These are phyloP conservation scores for Mactromeris polynyma DNA, from an alignment of 2,888 invertebrate species.

Conservation along the genomic window DNA sequence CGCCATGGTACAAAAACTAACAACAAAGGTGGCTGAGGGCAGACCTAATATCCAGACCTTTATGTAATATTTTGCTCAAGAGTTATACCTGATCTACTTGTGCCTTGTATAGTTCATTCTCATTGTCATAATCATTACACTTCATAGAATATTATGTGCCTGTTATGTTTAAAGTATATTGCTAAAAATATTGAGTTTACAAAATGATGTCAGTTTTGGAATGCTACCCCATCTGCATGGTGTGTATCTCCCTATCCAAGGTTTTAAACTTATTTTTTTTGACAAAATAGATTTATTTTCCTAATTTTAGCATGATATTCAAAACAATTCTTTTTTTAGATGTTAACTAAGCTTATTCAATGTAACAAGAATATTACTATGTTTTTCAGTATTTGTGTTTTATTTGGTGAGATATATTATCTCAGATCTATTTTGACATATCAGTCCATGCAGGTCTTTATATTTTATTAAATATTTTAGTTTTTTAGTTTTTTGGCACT, in stretches of 20 bases:
- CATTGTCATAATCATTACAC: not conserved
- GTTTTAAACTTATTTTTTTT: no score
- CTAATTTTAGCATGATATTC: not conserved
- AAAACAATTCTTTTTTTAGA: no score
- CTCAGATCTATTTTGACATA: no score
- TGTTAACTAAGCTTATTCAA: not conserved
- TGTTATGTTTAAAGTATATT: not conserved
- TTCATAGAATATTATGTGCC: no score
- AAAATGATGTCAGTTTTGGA: no score
- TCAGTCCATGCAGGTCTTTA: no score
- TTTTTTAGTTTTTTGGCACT: not conserved
- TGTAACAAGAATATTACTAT: not conserved
- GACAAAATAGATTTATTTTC: no score
- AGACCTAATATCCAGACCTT: not conserved
- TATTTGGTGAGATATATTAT: no score
- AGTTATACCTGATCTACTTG: not conserved
- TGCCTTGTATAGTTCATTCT: not conserved
- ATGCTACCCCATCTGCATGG: not conserved
- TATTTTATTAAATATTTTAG: no score
- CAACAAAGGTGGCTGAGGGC: slow-evolving; percentile 33
- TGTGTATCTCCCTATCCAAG: not conserved
- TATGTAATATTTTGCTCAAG: not conserved
- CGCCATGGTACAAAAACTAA: slow-evolving; percentile 11
- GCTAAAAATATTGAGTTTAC: not conserved
- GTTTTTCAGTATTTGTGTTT: not conserved